Conservation (phyloP, 2,888 invertebrate genomes). For the Chloroclysta siterata region DNA sequence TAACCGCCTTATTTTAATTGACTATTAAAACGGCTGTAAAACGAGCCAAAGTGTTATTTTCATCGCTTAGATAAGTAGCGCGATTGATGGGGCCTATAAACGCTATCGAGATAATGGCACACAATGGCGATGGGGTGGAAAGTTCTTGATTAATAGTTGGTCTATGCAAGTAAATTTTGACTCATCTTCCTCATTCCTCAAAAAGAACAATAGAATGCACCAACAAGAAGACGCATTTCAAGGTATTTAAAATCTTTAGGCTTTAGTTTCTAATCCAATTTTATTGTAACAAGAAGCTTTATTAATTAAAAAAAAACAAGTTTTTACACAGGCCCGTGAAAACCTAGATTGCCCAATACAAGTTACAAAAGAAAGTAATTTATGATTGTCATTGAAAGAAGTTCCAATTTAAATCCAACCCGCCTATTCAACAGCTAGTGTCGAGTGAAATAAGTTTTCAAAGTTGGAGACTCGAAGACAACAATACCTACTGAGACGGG, state of each 20-base stretch:
- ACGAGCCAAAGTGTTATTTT: constrained; percentile 21
- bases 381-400: constrained; percentile 17
- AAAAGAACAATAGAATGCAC: too few species aligned
- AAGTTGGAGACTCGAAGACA: constrained; percentile 11
- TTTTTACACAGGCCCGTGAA: neutral
- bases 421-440: constrained; percentile 10
- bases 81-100: constrained; percentile 11
- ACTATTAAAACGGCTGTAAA: constrained; percentile 18
- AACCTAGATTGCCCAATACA: constrained; percentile 1
- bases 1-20: constrained; percentile 16
- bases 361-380: constrained; percentile 12
- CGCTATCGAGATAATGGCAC: constrained; percentile 8
- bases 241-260: too few species aligned
- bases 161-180: too few species aligned
- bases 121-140: neutral
- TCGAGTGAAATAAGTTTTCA: constrained; percentile 14
- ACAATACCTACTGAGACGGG: constrained; percentile 20
- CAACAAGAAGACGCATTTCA: too few species aligned
- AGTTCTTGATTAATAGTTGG: neutral
- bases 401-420: constrained; percentile 17
- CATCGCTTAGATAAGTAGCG: constrained; percentile 19
- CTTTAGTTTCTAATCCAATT: too few species aligned
- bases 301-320: neutral
- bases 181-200: too few species aligned
- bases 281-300: too few species aligned